Percentiles rank a stretch among this genome's conserved stretches.
phyloP scores from a whole-genome alignment of 2,797 vertebrate genomes.

The Ara ararauna region DNA sequence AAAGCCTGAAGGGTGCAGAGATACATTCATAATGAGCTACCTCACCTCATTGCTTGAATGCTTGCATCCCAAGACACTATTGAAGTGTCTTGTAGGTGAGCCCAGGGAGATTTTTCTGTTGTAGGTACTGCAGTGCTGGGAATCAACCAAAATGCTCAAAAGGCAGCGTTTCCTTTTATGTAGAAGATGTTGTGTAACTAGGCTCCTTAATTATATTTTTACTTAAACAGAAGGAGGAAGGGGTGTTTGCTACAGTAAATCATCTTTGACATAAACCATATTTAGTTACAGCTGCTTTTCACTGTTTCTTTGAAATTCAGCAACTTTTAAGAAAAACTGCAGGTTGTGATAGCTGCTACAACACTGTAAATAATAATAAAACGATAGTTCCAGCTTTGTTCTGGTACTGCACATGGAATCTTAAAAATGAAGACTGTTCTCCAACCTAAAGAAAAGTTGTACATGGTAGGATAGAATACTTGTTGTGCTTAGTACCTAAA shows the following conservation, averaged over 20 bases:
- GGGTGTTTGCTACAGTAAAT: slow-evolving; percentile 35
- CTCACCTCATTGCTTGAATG: neutral
- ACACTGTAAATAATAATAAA: slow-evolving; percentile 36
- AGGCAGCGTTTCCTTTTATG: neutral
- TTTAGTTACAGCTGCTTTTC: slow-evolving; percentile 34
- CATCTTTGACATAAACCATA: slow-evolving; percentile 32
- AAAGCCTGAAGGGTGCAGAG: slow-evolving; percentile 8
- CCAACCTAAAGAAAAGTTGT: neutral
- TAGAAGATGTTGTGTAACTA: neutral
- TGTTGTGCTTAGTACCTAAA: neutral
- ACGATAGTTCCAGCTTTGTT: neutral
- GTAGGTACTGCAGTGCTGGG: neutral
- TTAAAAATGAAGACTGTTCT: slow-evolving; percentile 3
- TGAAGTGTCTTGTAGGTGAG: neutral
- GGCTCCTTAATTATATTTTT: slow-evolving; percentile 21
- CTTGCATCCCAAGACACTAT: neutral
- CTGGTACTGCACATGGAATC: neutral
- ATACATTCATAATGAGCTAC: neutral
- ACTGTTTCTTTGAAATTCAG: slow-evolving; percentile 12
- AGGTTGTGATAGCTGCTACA: neutral
- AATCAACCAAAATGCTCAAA: neutral
- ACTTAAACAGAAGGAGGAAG: neutral
- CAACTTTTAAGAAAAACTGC: slow-evolving; percentile 21
- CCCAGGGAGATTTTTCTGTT: neutral
- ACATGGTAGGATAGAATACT: neutral